Conservation (phyloP, 2,113 vertebrate species). For the Stigmatopora argus region DNA sequence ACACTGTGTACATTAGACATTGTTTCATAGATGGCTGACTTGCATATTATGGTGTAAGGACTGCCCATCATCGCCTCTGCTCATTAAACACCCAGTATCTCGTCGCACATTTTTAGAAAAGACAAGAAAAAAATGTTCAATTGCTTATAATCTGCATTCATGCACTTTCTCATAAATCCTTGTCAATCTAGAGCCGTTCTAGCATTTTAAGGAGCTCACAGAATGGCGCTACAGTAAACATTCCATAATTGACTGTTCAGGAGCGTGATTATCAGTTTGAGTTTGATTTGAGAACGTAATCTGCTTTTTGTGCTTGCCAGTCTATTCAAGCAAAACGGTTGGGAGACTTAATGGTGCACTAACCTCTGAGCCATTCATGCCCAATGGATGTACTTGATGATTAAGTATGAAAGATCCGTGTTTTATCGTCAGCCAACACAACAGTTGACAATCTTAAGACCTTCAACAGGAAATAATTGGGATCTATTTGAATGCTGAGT, state of each 20-base stretch:
- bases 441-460: constrained; percentile 75
- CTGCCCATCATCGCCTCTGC: constrained; percentile 64
- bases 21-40: constrained; percentile 65
- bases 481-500: constrained; percentile 75
- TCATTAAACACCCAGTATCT: constrained; percentile 62
- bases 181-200: constrained; percentile 69
- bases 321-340: constrained; percentile 62
- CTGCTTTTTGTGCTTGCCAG: constrained; percentile 65
- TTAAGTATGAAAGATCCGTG: constrained; percentile 71
- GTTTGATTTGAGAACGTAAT: constrained; percentile 74
- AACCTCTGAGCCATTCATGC: constrained; percentile 69
- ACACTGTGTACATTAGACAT: constrained; percentile 49
- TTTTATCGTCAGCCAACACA: constrained; percentile 73
- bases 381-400: constrained; percentile 69
- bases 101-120: constrained; percentile 43
- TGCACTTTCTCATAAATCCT: constrained; percentile 67
- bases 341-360: constrained; percentile 65
- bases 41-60: constrained; percentile 63
- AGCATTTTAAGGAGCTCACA: constrained; percentile 67
- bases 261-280: constrained; percentile 68
- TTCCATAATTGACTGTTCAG: constrained; percentile 76
- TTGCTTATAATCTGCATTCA: constrained; percentile 66
- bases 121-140: constrained; percentile 34
- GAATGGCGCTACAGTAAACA: constrained; percentile 68
- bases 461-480: constrained; percentile 76